A percentile compares a stretch with the other conserved stretches of the same genome.
phyloP scores from a whole-genome alignment of 2,888 invertebrate genomes.

The Zygaena filipendulae region DNA sequence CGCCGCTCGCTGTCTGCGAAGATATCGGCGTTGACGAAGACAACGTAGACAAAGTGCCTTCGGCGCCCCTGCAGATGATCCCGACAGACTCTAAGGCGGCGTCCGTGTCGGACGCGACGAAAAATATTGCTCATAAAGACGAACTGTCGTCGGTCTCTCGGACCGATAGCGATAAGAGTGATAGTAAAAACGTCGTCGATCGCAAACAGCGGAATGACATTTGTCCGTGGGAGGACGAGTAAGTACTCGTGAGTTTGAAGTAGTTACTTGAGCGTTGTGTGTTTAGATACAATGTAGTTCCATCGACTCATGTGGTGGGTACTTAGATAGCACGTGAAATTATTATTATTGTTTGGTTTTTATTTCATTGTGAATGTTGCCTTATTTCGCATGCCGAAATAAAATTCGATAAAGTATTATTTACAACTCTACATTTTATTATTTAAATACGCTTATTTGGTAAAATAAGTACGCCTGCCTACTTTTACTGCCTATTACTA shows the following conservation, averaged over 20 bases:
- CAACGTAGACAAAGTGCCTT: constrained; percentile 65
- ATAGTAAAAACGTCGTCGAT: constrained; percentile 44
- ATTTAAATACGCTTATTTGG: too few relatives aligned
- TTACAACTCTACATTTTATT: too few relatives aligned
- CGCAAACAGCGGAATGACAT: constrained; percentile 78
- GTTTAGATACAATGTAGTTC: too few relatives aligned
- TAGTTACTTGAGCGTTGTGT: constrained; percentile 28
- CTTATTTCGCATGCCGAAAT: too few relatives aligned
- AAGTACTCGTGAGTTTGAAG: constrained; percentile 67
- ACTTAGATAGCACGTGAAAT: too few relatives aligned
- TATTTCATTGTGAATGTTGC: constrained; percentile 6
- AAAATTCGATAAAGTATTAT: too few relatives aligned
- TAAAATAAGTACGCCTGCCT: too few relatives aligned
- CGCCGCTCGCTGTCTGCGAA: constrained; percentile 77
- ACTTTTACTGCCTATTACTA: too few relatives aligned
- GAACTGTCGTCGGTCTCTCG: constrained; percentile 51
- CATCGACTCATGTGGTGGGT: too few relatives aligned
- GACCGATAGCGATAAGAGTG: constrained; percentile 55
- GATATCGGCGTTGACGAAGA: constrained; percentile 77
- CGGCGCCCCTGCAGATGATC: constrained; percentile 37
- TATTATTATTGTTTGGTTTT: too few relatives aligned
- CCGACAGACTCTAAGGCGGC: constrained; percentile 34
- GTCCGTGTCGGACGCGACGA: constrained; percentile 41
- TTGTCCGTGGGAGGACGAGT: constrained; percentile 97
- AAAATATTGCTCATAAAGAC: constrained; percentile 50